Evolutionary conservation across 1,140 invertebrate genomes (phyloP), one percentile per base, ranked within the genome.

Genomic region (Trichoplusia ni): DNA sequence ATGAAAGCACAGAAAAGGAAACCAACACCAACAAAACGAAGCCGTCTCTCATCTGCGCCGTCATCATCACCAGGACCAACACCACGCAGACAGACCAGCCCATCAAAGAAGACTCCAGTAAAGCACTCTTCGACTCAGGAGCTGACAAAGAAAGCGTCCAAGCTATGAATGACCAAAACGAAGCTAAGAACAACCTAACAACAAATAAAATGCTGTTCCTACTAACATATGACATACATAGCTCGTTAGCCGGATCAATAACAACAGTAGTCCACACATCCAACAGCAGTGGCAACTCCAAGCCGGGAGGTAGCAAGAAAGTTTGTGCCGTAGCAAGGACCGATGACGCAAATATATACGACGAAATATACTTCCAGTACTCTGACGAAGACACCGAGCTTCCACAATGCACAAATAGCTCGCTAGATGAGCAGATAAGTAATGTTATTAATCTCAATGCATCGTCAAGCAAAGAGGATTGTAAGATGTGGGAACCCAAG

Each of bases 81-180:
- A 63, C 70, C 8, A 44, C 74, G 9, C 77, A 78, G 1, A 71
- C 81, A 7, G 75, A 88, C 62, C 77, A 79, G 63, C 84, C 86
- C 2, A 82, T 84, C 59, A 75, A 82, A 29, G 84, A 87, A 14
- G 82, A 86, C 51, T 81, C 78, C 2, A 87, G 82, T 54, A 90
- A 90, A 75, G 82, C 81, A 1, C 70, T 90, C 4, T 89, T 90
- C 61, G 84, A 90, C 60, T 81, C 79, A 1, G 77, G 83, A 8
- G 79, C 61, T 1, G 79, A 86, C 29, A 77, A 84, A 73, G 86
- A 90, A 67, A 86, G 69, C 51, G 77, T 91, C 13, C 78, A 90
- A 66, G 89, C 88, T 2, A 91, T 91, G 90, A 91, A 91, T 68
- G 87, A 90, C 58, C 84, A 90, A 46, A 91, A 91, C 38, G 84